Evolutionary conservation across 2,113 vertebrate species (phyloP).

Genomic region (Cnemophilus loriae): DNA sequence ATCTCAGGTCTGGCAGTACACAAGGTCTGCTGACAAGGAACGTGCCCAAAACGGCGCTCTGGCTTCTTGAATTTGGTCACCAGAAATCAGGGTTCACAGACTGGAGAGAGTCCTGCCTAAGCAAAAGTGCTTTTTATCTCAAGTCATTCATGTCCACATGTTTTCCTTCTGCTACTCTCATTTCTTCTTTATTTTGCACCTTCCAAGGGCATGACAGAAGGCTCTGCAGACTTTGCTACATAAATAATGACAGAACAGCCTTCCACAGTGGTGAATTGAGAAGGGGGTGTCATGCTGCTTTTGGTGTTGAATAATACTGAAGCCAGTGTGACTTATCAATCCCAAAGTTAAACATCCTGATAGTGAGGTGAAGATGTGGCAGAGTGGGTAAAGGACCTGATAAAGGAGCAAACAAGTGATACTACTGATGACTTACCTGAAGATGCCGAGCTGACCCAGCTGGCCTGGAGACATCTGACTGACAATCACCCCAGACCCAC

Average conservation of each 20-base stretch:
- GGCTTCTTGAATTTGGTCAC: not conserved
- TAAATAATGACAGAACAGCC: not conserved
- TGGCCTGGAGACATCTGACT: not conserved
- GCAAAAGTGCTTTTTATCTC: not conserved
- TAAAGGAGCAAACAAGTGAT: not conserved
- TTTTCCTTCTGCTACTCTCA: not conserved
- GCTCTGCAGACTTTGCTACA: not conserved
- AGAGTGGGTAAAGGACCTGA: not conserved
- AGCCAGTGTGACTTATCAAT: not conserved
- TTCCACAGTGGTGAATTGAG: not conserved
- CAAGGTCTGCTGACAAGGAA: not conserved
- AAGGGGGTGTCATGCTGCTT: not conserved
- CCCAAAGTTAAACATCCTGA: not conserved
- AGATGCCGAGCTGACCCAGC: not conserved
- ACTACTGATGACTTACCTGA: not conserved
- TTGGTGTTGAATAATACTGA: not conserved
- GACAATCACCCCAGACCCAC: not conserved
- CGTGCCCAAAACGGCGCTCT: too few relatives aligned
- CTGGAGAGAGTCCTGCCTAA: not conserved
- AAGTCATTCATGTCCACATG: not conserved
- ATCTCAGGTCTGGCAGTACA: not conserved
- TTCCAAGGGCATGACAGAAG: not conserved
- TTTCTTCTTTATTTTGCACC: not conserved
- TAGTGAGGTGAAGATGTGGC: not conserved
- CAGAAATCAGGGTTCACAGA: not conserved